Base-by-base conservation (phyloP, 2,888 invertebrate species). In the Autographa pulchrina region DNA sequence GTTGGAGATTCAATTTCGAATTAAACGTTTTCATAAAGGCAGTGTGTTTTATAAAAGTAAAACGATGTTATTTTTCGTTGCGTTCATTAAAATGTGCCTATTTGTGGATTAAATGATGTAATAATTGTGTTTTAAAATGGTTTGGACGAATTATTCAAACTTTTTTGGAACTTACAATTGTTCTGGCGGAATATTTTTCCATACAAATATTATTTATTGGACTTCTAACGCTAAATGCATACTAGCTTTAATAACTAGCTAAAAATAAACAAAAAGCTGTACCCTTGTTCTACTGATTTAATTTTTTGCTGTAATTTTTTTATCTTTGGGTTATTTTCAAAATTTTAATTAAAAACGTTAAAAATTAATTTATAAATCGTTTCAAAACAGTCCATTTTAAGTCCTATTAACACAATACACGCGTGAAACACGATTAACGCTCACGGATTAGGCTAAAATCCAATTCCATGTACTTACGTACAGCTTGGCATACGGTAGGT, bases 401-500 rank as follows among this genome's bases (percentile, higher is more conserved):
- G 32, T 58, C 43, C 31, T 59, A 59, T 32, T 54, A 6, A 18
- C 31, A 20, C 54, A 54, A 58, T 18, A 32, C 20, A 41, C 62
- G 14, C 43, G 32, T 61, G 32, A 59, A 64, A 58, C 9, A n/a
- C 18, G 25, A 66, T 75, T 76, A 67, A 38, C 43, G 54, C 59
- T 62, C 48, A 58, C 4, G 20, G 72, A 65, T 80, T 76, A 80
- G 8, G 16, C 16, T 64, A 16, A 71, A 77, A 77, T 67, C 41
- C 65, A 56, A 71, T 52, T n/a, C 41, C 35, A 62, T 62, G 41
- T 75, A 20, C n/a, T 59, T 41, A 59, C 2, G 3, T 58, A 43
- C 14, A 43, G 52, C 41, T 68, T 43, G 59, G 56, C 72, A 70
- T 48, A 65, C 43, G 48, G 56, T 58, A 48, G 59, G 77, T 41